Evolutionary conservation across 2,888 invertebrate genomes (phyloP).

Genomic region (Plutella xylostella): DNA sequence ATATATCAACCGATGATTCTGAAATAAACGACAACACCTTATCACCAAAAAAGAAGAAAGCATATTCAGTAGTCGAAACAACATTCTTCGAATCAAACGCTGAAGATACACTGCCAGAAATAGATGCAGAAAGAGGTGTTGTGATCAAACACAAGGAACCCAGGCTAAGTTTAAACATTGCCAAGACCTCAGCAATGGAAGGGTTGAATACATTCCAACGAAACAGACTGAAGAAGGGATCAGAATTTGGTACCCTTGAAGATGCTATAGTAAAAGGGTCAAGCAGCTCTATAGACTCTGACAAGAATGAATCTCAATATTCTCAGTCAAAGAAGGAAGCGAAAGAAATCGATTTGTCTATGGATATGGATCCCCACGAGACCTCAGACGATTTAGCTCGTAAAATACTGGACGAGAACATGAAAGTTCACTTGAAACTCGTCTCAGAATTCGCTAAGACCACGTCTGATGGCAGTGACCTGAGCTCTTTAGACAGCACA

Average conservation of each 20-base stretch:
- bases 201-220: constrained; percentile 76
- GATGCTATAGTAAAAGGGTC: constrained; percentile 76
- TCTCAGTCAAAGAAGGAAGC: constrained; percentile 25
- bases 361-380: constrained; percentile 41
- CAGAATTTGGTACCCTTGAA: constrained; percentile 81
- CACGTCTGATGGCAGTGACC: constrained; percentile 56
- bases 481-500: constrained; percentile 49
- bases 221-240: constrained; percentile 77
- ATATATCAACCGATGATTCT: constrained; percentile 73
- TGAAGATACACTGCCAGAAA: constrained; percentile 55
- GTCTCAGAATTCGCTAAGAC: constrained; percentile 63
- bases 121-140: constrained; percentile 46
- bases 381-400: constrained; percentile 57
- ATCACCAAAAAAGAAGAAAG: constrained; percentile 75
- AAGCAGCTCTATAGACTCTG: constrained; percentile 55
- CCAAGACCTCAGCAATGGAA: constrained; percentile 69
- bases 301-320: constrained; percentile 36
- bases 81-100: constrained; percentile 54
- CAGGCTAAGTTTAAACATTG: constrained; percentile 62
- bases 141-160: constrained; percentile 67
- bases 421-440: constrained; percentile 59
- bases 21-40: constrained; percentile 52
- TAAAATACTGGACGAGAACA: constrained; percentile 60
- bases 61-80: constrained; percentile 65
- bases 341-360: constrained; percentile 32